phyloP scores from a whole-genome alignment of 2,888 invertebrate species.

The Steinernema hermaphroditum region DNA sequence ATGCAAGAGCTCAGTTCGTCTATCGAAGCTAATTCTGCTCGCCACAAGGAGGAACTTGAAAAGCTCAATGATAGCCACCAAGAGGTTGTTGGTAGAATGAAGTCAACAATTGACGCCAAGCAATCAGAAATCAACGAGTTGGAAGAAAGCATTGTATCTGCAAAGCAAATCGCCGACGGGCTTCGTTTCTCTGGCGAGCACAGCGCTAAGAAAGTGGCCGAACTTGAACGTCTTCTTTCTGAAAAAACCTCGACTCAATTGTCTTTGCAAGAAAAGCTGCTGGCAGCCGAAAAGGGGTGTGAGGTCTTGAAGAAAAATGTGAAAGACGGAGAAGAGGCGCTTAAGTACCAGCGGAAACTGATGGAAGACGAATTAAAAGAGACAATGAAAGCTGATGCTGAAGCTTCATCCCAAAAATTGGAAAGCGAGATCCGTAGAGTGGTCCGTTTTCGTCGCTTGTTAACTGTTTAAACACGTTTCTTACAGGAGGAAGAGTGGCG shows the following conservation, averaged over 20 bases:
- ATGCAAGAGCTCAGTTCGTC: background rate
- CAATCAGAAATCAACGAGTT: conserved; percentile 5
- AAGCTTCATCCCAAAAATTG: background rate
- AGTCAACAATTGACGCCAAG: background rate
- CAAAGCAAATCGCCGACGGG: background rate
- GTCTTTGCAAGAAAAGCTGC: background rate
- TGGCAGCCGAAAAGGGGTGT: background rate
- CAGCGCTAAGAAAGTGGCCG: background rate
- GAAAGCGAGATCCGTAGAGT: conserved; percentile 25
- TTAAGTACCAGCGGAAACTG: background rate
- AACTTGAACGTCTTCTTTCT: background rate
- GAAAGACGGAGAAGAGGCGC: conserved; percentile 12
- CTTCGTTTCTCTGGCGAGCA: background rate
- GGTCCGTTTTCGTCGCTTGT: background rate
- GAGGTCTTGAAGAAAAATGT: conserved; percentile 25
- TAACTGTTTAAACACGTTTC: too few relatives aligned
- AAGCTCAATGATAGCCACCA: background rate
- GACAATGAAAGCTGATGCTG: conserved; percentile 8
- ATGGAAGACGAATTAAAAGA: conserved; percentile 27
- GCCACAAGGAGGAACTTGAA: background rate
- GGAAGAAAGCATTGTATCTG: background rate
- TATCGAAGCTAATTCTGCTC: background rate
- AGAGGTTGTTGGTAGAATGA: background rate
- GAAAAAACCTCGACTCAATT: background rate
- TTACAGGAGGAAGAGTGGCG: conserved; percentile 29